Evolutionary conservation across 2,888 invertebrate genomes (phyloP), one percentile per base, ranked within the genome.

Genomic region (Limulus polyphemus): DNA sequence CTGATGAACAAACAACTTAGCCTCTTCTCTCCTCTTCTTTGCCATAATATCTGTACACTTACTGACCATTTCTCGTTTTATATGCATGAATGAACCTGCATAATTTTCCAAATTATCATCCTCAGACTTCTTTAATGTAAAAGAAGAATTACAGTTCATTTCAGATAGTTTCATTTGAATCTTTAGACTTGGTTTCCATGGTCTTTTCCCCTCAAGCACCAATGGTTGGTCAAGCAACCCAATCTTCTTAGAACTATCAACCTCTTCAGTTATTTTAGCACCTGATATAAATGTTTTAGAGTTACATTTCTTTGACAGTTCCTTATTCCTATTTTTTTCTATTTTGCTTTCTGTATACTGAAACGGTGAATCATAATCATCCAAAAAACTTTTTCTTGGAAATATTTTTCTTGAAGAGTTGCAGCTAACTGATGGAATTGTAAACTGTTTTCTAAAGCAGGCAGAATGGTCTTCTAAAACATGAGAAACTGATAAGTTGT

Each of bases 1-100:
- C 3, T 32, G 32, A 32, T 32, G 32, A 32, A 32, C 32, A 1
- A 32, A 32, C 7, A 32, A 1, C 32, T 32, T 32, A 54, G 13
- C 11, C 32, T 12, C n/a, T 11, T 12, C 32, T 4, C 16, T 11
- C 32, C 54, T 16, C n/a, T 69, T 66, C 32, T 68, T 66, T 10
- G 68, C 69, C 67, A 67, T 69, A 11, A 64, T 67, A 55, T 69
- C 69, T 10, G 69, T 69, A 61, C 69, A 70, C 49, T 65, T 67
- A 58, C 69, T 69, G 14, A 69, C 62, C 64, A 64, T 70, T 56
- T 70, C 67, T 48, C 63, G 62, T 50, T 66, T 67, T 16, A 69
- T 70, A 49, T 69, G 67, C 50, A 63, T 67, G 47, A 64, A 60
- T 48, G 64, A 64, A 11, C 62, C 62, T 17, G 60, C 64, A 49